phyloP scores from a whole-genome alignment of 2,113 vertebrate species.

The Heterochromis multidens region DNA sequence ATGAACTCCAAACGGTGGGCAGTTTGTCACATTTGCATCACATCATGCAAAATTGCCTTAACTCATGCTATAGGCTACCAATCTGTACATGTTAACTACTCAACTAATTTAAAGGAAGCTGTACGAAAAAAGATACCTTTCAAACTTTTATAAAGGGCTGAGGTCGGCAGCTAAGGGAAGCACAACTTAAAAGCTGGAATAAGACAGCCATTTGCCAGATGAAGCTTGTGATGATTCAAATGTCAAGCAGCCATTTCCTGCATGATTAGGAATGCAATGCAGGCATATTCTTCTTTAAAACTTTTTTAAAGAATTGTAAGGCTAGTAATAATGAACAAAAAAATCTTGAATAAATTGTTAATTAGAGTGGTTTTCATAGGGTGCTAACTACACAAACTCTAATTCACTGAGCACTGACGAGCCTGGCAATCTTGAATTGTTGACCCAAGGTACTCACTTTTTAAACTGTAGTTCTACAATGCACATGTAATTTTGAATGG shows the following conservation, averaged over 20 bases:
- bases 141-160: too few species aligned
- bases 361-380: not conserved
- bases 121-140: not conserved
- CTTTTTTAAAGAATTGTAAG: not conserved
- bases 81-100: not conserved
- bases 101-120: not conserved
- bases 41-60: not conserved
- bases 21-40: not conserved
- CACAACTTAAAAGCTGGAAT: not conserved
- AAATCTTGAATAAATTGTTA: not conserved
- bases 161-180: too few species aligned
- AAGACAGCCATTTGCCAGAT: not conserved
- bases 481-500: not conserved
- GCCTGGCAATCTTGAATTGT: not conserved
- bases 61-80: not conserved
- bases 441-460: not conserved
- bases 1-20: not conserved
- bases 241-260: not conserved
- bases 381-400: too few species aligned
- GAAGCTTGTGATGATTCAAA: too few species aligned
- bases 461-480: not conserved
- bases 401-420: not conserved
- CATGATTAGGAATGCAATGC: not conserved
- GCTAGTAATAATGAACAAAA: not conserved
- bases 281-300: not conserved